Conservation (phyloP, 2,888 invertebrate species). For the Deroplatys truncata region DNA sequence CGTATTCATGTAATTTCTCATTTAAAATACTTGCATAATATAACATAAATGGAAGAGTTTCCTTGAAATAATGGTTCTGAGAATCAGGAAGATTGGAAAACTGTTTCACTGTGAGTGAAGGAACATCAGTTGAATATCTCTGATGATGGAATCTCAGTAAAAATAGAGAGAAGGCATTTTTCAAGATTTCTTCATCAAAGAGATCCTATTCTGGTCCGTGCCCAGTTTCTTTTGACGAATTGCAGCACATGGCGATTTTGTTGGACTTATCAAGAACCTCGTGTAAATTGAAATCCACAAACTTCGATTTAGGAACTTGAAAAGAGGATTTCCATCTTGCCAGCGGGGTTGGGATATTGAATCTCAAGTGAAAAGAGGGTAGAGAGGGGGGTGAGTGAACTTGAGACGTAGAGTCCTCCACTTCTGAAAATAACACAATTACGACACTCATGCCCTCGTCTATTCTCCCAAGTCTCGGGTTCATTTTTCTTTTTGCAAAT, state of each 20-base stretch:
- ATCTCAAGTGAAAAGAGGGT: neutral
- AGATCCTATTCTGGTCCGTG: too few relatives aligned
- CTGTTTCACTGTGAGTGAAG: too few relatives aligned
- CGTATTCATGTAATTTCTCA: too few relatives aligned
- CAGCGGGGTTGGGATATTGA: neutral
- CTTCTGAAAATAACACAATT: neutral
- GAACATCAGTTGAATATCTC: too few relatives aligned
- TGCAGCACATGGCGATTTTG: neutral
- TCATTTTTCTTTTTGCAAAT: neutral
- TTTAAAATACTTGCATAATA: too few relatives aligned
- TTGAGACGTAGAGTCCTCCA: too few relatives aligned
- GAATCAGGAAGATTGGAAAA: too few relatives aligned
- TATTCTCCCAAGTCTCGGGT: neutral
- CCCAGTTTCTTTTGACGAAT: neutral
- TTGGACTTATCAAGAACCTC: neutral
- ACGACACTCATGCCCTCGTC: neutral
- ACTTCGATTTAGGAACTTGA: neutral
- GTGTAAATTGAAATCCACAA: neutral
- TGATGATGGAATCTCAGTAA: too few relatives aligned
- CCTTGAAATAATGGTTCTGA: too few relatives aligned
- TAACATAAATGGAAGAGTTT: too few relatives aligned
- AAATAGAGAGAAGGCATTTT: too few relatives aligned
- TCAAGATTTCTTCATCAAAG: too few relatives aligned
- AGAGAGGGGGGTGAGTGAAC: neutral
- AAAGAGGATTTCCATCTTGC: neutral